Evolutionary conservation across 2,888 invertebrate genomes (phyloP).

Genomic region (Philaethria dido): DNA sequence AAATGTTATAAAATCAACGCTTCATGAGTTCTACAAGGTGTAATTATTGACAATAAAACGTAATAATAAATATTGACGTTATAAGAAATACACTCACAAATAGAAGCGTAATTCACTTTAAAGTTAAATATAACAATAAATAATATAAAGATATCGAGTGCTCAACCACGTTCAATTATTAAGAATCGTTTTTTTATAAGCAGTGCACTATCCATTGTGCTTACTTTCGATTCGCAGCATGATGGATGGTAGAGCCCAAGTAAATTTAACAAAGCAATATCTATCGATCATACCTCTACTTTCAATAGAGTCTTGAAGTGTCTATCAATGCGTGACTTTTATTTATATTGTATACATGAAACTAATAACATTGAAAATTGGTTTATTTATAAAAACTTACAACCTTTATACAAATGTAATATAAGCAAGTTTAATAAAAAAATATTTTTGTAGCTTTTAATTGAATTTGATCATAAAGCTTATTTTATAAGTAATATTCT

Average conservation of each 20-base stretch:
- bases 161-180: conserved; percentile 1
- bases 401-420: neutral
- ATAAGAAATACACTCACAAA: neutral
- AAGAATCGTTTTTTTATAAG: conserved; percentile 8
- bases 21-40: neutral
- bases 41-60: neutral
- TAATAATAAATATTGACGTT: neutral
- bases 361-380: neutral
- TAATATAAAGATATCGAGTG: neutral
- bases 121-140: neutral
- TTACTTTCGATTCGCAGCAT: conserved; percentile 14
- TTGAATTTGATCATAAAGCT: neutral
- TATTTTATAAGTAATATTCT: neutral
- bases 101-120: neutral
- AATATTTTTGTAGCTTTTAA: neutral
- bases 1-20: neutral
- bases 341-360: neutral
- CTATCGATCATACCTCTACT: conserved; percentile 27
- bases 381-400: neutral
- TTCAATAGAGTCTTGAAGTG: conserved; percentile 16
- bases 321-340: conserved; percentile 19
- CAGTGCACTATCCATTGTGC: neutral
- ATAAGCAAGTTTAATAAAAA: neutral
- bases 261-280: conserved; percentile 30
- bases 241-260: conserved; percentile 25